Conservation (phyloP, 2,113 vertebrate species). For the Coryphaenoides rupestris region DNA sequence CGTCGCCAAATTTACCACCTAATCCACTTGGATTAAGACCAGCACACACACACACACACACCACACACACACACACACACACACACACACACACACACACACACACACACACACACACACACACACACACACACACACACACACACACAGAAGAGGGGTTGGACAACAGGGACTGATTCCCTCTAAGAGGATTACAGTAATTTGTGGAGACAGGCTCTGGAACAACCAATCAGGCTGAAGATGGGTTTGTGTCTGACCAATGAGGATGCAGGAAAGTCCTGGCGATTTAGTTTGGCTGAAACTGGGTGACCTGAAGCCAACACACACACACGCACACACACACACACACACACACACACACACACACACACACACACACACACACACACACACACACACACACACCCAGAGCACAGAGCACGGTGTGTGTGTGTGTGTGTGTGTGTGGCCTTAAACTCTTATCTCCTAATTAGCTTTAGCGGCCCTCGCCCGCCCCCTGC, state of each 20-base stretch:
- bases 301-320: not conserved
- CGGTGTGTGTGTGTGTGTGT: not conserved
- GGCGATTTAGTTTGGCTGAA: no score
- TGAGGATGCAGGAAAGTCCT: no score
- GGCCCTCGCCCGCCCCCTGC: no score
- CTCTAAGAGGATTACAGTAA: conserved; percentile 83
- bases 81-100: conserved; percentile 27
- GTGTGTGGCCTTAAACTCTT: not conserved
- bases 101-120: conserved; percentile 25
- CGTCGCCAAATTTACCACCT: conserved; percentile 68
- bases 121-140: conserved; percentile 39
- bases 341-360: conserved; percentile 17
- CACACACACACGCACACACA: conserved; percentile 15
- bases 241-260: no score
- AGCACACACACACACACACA: conserved; percentile 42
- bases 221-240: conserved; percentile 53
- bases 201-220: conserved; percentile 73
- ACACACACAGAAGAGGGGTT: conserved; percentile 33
- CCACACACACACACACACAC: conserved; percentile 34
- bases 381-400: conserved; percentile 2
- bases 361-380: conserved; percentile 6
- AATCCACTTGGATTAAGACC: conserved; percentile 78
- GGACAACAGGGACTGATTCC: conserved; percentile 62
- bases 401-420: not conserved
- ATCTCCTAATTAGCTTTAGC: no score